These are phyloP conservation scores for Carcinoscorpius rotundicauda DNA, from an alignment of 1,140 invertebrate species.

Conservation along the genomic window DNA sequence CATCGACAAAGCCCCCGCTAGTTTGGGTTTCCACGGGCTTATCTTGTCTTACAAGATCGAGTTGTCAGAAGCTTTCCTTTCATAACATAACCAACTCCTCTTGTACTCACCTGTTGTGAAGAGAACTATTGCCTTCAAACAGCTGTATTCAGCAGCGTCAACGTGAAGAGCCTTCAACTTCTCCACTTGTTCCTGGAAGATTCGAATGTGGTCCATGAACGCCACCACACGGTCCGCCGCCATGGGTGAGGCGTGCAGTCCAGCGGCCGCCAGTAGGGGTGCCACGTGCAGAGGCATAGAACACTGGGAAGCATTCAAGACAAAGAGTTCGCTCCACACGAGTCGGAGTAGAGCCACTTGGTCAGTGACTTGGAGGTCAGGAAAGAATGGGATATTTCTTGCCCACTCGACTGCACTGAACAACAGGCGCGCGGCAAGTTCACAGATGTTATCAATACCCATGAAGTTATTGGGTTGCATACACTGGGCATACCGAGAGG, in stretches of 20 bases:
- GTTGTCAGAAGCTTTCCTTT: too few relatives aligned
- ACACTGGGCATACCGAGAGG: slow-evolving; percentile 85
- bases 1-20: too few relatives aligned
- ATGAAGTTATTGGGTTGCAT: slow-evolving; percentile 80
- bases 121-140: slow-evolving; percentile 95
- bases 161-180: slow-evolving; percentile 94
- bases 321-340: slow-evolving; percentile 96
- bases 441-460: slow-evolving; percentile 96
- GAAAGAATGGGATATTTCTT: slow-evolving; percentile 94
- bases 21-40: too few relatives aligned
- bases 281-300: slow-evolving; percentile 95
- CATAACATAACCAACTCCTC: too few relatives aligned
- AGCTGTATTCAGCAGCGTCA: slow-evolving; percentile 95
- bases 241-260: slow-evolving; percentile 70
- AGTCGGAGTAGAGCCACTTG: slow-evolving; percentile 87
- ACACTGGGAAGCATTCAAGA: slow-evolving; percentile 94
- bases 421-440: slow-evolving; percentile 82
- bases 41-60: too few relatives aligned
- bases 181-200: slow-evolving; percentile 96
- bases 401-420: slow-evolving; percentile 98
- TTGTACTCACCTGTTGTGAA: slow-evolving; percentile 90
- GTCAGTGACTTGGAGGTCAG: slow-evolving; percentile 71
- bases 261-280: slow-evolving; percentile 82
- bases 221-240: slow-evolving; percentile 92
- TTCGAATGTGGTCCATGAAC: slow-evolving; percentile 98